Conservation (phyloP, 2,113 vertebrate genomes). For the Ailuropoda melanoleuca region DNA sequence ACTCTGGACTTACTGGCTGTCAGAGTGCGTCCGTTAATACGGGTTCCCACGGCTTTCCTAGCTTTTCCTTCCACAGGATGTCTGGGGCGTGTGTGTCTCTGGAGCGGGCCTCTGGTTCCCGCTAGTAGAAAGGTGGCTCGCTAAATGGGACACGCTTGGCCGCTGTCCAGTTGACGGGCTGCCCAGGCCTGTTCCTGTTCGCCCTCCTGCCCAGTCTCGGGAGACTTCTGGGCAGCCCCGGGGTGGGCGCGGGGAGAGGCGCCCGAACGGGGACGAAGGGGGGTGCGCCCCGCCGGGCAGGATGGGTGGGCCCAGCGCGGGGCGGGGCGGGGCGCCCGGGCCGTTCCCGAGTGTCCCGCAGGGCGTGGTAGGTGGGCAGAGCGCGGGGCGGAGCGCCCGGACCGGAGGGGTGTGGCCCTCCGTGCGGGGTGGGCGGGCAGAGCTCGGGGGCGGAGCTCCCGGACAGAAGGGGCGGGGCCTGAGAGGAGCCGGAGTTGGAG, state of each 20-base stretch:
- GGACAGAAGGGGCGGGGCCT: background rate
- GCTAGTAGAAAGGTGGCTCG: background rate
- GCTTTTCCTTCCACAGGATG: background rate
- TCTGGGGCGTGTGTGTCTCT: background rate
- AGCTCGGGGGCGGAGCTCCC: background rate
- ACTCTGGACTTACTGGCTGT: background rate
- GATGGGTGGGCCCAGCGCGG: background rate
- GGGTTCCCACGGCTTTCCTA: background rate
- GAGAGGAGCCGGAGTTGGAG: accelerated
- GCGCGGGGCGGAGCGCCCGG: too few species aligned
- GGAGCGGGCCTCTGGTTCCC: too few species aligned
- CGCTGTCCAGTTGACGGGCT: background rate
- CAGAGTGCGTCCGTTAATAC: accelerated
- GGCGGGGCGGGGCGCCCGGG: background rate
- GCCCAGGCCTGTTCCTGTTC: too few species aligned
- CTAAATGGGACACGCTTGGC: background rate
- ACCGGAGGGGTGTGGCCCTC: background rate
- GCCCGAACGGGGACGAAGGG: too few species aligned
- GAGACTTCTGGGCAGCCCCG: accelerated
- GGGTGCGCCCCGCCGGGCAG: background rate
- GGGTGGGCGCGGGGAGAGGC: accelerated
- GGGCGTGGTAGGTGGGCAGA: accelerated
- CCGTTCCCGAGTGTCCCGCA: accelerated
- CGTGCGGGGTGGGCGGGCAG: background rate
- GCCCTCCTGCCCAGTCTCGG: accelerated